phyloP scores from a whole-genome alignment of 2,888 invertebrate genomes.

The Girardia tigrina region DNA sequence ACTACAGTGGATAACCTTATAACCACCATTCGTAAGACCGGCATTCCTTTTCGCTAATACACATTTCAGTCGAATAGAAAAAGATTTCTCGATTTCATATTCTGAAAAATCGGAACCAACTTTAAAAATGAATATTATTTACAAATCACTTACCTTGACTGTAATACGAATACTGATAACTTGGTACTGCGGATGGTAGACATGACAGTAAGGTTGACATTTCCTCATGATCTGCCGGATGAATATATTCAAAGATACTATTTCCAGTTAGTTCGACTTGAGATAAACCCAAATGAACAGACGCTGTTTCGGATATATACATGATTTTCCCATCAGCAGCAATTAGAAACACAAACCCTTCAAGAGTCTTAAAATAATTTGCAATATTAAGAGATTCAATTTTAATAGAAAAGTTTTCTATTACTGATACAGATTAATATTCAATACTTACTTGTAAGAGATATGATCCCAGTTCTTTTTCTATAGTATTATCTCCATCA shows the following conservation, averaged over 20 bases:
- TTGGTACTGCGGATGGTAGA: constrained; percentile 44
- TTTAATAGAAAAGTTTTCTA: too few relatives aligned
- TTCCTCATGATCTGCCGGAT: constrained; percentile 87
- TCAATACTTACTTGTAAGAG: constrained; percentile 61
- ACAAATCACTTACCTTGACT: constrained; percentile 33
- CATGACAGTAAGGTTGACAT: constrained; percentile 65
- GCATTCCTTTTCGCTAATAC: constrained; percentile 90
- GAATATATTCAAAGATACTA: constrained; percentile 89
- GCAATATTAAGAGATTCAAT: too few relatives aligned
- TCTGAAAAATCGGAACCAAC: constrained; percentile 47
- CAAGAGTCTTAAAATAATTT: constrained; percentile 63
- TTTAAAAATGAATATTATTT: neutral
- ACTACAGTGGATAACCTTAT: constrained; percentile 93
- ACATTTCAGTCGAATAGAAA: constrained; percentile 91
- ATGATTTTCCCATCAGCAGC: constrained; percentile 95
- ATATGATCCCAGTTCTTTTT: constrained; percentile 77
- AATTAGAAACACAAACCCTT: constrained; percentile 91
- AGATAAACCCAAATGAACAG: constrained; percentile 81
- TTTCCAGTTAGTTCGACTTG: constrained; percentile 93
- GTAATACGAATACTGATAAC: constrained; percentile 38
- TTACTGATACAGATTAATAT: too few relatives aligned
- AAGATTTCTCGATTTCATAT: constrained; percentile 73
- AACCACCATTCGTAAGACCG: constrained; percentile 79
- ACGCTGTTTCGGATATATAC: constrained; percentile 96
- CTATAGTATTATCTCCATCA: constrained; percentile 57